These are phyloP conservation scores for Anarhynchus alexandrinus DNA, from an alignment of 2,113 vertebrate species.

Conservation along the genomic window DNA sequence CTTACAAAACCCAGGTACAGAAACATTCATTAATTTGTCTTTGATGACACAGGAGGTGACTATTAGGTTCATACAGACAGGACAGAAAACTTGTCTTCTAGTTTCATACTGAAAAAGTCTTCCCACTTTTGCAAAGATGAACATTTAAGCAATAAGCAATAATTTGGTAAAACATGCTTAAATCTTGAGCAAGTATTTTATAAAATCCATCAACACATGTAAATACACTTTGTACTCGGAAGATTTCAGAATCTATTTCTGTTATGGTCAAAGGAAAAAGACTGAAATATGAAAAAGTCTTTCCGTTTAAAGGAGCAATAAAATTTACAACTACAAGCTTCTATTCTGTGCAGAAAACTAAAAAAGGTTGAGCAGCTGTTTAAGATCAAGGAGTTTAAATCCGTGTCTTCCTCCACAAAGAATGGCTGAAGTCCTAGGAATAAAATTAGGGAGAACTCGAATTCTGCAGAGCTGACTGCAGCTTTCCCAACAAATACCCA, in stretches of 20 bases:
- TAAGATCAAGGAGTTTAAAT: neutral
- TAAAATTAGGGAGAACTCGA: neutral
- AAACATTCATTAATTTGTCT: neutral
- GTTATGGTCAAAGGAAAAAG: neutral
- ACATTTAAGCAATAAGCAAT: neutral
- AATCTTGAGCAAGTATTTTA: neutral
- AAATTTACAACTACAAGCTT: neutral
- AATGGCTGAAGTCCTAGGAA: neutral
- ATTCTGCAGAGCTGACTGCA: neutral
- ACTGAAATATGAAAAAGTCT: neutral
- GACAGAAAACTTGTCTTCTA: neutral
- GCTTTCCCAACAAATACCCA: neutral
- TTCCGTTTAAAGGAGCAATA: neutral
- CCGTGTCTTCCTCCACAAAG: neutral
- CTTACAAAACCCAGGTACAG: neutral
- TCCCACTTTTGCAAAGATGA: neutral
- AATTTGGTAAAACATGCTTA: neutral
- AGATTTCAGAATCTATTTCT: neutral
- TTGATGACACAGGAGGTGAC: neutral
- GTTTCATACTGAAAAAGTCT: neutral
- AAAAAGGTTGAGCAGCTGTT: neutral
- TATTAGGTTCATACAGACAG: neutral
- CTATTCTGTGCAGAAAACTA: neutral
- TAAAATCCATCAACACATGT: neutral
- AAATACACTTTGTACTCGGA: neutral